Base-by-base conservation (phyloP, 2,888 invertebrate species). In the Parnassius orleans region DNA sequence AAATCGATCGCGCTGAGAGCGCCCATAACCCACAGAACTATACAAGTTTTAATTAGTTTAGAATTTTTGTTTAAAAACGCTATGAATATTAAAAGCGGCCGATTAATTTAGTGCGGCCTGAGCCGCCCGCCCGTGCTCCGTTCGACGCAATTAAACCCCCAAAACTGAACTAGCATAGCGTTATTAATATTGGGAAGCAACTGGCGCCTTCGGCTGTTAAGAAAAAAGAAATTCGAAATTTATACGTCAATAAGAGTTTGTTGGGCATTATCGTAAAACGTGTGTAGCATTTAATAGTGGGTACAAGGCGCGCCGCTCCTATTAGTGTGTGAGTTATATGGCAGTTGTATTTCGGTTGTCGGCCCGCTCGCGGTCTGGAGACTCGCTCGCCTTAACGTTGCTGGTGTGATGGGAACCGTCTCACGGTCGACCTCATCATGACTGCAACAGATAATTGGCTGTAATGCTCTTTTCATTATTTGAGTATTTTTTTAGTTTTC, bases 41-140 rank as follows among this genome's bases (percentile, higher is more conserved):
- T 83, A 83, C 84, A 83, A 83, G 74, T 87, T 87, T 88, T 89
- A 88, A 89, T 90, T 88, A 85, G 86, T 89, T 88, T 84, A 85
- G 83, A 85, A 86, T 84, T 86, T 62, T 87, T 86, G 86, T 87
- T 86, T 85, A 86, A 86, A 82, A 86, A 85, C 80, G 84, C 86
- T 86, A 89, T 89, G 90, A 88, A 89, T 89, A 90, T 89, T 87
- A 87, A 90, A 86, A 86, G 78, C 81, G 84, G 76, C 83, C 83
- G 81, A 84, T 87, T 87, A 88, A 89, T 89, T 90, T 87, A 89
- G 82, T 62, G 53, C 61, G 63, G 41, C 52, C 56, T 24, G 11
- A 43, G 33, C 81, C 80, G 72, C 73, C 81, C 75, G 75, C 77
- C 72, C 74, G 71, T 68, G 70, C 68, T 70, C 74, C 73, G 78